Evolutionary conservation across 2,888 invertebrate species (phyloP), one percentile per base, ranked within the genome.

Genomic region (Eupithecia exiguata): DNA sequence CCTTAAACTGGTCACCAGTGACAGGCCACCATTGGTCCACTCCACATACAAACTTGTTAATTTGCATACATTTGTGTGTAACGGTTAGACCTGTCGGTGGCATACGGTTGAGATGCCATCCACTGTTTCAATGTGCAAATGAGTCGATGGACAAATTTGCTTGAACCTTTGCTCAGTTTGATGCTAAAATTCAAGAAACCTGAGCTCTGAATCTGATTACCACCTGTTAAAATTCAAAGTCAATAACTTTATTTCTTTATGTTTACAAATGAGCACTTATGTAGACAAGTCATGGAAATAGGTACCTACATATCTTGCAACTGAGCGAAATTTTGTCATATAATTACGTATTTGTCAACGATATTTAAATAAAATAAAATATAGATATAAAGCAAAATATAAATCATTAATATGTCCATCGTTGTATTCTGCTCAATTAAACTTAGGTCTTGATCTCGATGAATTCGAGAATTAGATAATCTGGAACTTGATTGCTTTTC

Each of bases 1-100:
- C 80, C 82, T 82, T 68, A 61, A 53, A 25, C 69, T 61, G 76
- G 70, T 72, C 77, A 71, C 53, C 72, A 79, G 79, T 75, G 75
- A 77, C 73, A 73, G 77, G 73, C 80, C 77, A 78, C 81, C 78
- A 82, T 80, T 82, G 84, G 84, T 84, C 85, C 81, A 87, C 87
- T 84, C 84, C 79, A 87, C 88, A 88, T 85, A 86, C 83, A 88
- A 88, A 87, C 87, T 79, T 83, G 86, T 84, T 88, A 86, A 92
- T 93, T 92, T 90, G 86, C 89, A 93, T 92, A 86, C 86, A 88
- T 87, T 89, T 89, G 88, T 79, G 77, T 80, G 79, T 92, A 92
- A 92, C 92, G 91, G 93, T 91, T 77, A 71, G 80, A 74, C 66
- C 38, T 21, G 76, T 73, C 84, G 82, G 87, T 84, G 84, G 80